Percentiles rank a stretch among this genome's conserved stretches.
These are phyloP conservation scores for Ispidina picta DNA, from an alignment of 2,797 vertebrate species.

Conservation along the genomic window DNA sequence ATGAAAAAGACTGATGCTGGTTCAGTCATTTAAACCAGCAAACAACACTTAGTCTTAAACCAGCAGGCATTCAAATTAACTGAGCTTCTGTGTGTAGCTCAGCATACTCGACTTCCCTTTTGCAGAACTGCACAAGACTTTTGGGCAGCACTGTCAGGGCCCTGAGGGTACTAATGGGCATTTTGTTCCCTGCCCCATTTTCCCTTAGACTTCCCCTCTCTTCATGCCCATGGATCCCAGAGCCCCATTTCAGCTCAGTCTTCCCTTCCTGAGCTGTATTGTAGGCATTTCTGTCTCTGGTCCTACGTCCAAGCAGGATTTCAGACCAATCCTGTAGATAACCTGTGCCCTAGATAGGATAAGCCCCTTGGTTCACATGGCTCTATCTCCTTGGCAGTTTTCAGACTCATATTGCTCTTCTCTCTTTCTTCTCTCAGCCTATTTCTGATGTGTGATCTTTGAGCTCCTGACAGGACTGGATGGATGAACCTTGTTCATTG, in stretches of 20 bases:
- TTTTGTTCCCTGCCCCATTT: neutral
- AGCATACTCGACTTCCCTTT: neutral
- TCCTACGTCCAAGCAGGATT: neutral
- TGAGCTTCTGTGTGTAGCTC: neutral
- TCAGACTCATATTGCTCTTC: neutral
- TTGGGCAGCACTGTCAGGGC: neutral
- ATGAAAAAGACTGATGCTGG: neutral
- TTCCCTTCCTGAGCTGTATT: neutral
- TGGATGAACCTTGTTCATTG: neutral
- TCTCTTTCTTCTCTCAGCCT: neutral
- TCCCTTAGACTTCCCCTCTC: neutral
- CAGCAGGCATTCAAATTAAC: neutral
- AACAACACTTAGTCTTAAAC: conserved; percentile 22
- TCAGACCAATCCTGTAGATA: neutral
- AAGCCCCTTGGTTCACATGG: fast-evolving
- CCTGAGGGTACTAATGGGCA: fast-evolving
- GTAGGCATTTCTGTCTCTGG: neutral
- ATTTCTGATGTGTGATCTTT: neutral
- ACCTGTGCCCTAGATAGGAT: neutral
- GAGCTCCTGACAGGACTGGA: neutral
- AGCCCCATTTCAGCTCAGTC: neutral
- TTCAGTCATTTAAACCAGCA: conserved; percentile 27
- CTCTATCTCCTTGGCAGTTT: neutral
- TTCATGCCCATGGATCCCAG: fast-evolving
- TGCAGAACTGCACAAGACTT: neutral